phyloP scores from a whole-genome alignment of 2,888 invertebrate species.

The Leptinotarsa peninsularis region DNA sequence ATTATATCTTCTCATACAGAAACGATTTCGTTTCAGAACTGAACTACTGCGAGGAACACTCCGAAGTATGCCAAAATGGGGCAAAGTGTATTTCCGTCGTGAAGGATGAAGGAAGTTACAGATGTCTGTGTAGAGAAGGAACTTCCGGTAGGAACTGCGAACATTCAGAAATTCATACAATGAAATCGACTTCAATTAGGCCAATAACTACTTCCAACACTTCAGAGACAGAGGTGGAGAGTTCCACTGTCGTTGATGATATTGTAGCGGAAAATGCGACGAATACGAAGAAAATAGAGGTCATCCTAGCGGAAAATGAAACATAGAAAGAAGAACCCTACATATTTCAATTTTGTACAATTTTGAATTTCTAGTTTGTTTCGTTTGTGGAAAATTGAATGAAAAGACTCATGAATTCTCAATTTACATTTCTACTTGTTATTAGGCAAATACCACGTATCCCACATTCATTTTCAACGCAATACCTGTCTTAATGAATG shows the following conservation, averaged over 20 bases:
- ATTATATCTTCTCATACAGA: too few relatives aligned
- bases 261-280: background rate
- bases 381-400: too few relatives aligned
- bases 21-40: conserved; percentile 71
- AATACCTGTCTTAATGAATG: too few relatives aligned
- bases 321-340: background rate
- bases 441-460: too few relatives aligned
- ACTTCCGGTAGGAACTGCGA: conserved; percentile 84
- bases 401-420: too few relatives aligned
- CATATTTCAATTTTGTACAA: background rate
- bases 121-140: conserved; percentile 81
- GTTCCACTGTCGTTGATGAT: conserved; percentile 5
- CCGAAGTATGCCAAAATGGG: conserved; percentile 80
- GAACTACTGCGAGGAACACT: conserved; percentile 85
- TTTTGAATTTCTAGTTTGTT: background rate
- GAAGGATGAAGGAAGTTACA: conserved; percentile 81
- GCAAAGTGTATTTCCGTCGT: conserved; percentile 85
- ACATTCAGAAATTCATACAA: conserved; percentile 64
- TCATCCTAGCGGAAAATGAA: conserved; percentile 17
- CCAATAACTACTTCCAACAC: background rate
- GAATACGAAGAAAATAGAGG: background rate
- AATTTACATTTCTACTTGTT: too few relatives aligned
- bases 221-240: conserved; percentile 16
- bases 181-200: conserved; percentile 32
- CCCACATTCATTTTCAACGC: too few relatives aligned